These are phyloP conservation scores for Andrena camellia DNA, from an alignment of 2,888 invertebrate genomes.

Conservation along the genomic window DNA sequence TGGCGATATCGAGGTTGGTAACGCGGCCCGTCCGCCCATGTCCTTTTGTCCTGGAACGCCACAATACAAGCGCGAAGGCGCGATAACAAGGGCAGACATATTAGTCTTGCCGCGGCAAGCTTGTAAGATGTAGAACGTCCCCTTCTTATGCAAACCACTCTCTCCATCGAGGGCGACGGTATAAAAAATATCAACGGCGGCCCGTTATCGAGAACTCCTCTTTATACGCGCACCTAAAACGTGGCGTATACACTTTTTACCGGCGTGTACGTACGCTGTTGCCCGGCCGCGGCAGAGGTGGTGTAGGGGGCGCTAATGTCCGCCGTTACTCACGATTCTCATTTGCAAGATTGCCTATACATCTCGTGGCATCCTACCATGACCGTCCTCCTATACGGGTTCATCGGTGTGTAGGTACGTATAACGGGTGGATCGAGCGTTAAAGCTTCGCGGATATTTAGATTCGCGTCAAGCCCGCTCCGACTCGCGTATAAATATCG, in stretches of 20 bases:
- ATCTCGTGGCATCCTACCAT: slow-evolving; percentile 77
- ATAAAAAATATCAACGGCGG: slow-evolving; percentile 74
- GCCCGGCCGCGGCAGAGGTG: slow-evolving; percentile 57
- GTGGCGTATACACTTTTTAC: slow-evolving; percentile 62
- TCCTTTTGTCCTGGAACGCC: slow-evolving; percentile 40
- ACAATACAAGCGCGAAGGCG: slow-evolving; percentile 39
- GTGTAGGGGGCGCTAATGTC: slow-evolving; percentile 80
- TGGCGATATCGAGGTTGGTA: neutral
- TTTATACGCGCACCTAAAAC: slow-evolving; percentile 70
- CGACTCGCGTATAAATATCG: slow-evolving; percentile 14
- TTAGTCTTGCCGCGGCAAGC: slow-evolving; percentile 43
- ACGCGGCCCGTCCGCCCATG: slow-evolving; percentile 17
- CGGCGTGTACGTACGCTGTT: slow-evolving; percentile 59
- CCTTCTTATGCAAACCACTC: slow-evolving; percentile 61
- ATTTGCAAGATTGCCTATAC: slow-evolving; percentile 84
- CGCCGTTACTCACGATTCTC: slow-evolving; percentile 84
- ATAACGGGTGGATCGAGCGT: slow-evolving; percentile 70
- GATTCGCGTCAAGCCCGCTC: slow-evolving; percentile 2
- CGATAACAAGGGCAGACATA: slow-evolving; percentile 53
- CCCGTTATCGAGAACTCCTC: slow-evolving; percentile 76
- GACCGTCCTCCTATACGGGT: slow-evolving; percentile 70
- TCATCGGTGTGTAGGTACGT: slow-evolving; percentile 58
- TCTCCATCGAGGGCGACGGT: slow-evolving; percentile 54
- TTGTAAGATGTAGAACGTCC: slow-evolving; percentile 52
- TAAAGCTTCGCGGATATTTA: slow-evolving; percentile 45